A percentile compares a stretch with the other conserved stretches of the same genome.
These are phyloP conservation scores for Agrotis ipsilon DNA, from an alignment of 2,888 invertebrate species.

Conservation along the genomic window DNA sequence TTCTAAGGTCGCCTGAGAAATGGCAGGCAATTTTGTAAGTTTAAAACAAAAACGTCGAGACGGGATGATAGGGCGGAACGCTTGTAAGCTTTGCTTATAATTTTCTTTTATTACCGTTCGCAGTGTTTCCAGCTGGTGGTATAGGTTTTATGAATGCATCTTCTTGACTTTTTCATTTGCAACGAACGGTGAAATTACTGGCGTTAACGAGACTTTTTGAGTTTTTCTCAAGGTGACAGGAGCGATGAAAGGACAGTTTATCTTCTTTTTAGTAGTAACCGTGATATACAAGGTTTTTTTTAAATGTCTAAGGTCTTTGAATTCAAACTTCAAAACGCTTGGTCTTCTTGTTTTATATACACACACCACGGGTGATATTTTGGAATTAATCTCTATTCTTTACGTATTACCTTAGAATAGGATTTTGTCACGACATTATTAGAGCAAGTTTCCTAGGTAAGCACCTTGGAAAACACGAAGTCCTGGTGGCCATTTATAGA, in stretches of 20 bases:
- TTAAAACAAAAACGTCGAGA: slow-evolving; percentile 66
- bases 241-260: neutral
- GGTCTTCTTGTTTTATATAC: no score
- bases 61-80: slow-evolving; percentile 52
- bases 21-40: slow-evolving; percentile 70
- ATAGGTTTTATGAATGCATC: slow-evolving; percentile 50
- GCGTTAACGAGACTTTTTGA: neutral
- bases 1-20: slow-evolving; percentile 76
- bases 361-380: no score
- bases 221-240: neutral
- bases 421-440: no score
- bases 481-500: no score
- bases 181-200: neutral
- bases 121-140: slow-evolving; percentile 45
- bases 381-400: no score
- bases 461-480: no score
- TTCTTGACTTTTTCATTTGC: slow-evolving; percentile 34
- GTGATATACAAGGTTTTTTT: neutral
- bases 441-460: no score
- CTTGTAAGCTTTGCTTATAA: slow-evolving; percentile 57
- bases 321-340: no score
- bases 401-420: no score
- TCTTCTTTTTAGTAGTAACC: neutral
- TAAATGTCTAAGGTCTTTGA: neutral
- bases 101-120: slow-evolving; percentile 56